These are phyloP conservation scores for Drosophila acutilabella DNA, from an alignment of 2,888 invertebrate genomes.

Conservation along the genomic window DNA sequence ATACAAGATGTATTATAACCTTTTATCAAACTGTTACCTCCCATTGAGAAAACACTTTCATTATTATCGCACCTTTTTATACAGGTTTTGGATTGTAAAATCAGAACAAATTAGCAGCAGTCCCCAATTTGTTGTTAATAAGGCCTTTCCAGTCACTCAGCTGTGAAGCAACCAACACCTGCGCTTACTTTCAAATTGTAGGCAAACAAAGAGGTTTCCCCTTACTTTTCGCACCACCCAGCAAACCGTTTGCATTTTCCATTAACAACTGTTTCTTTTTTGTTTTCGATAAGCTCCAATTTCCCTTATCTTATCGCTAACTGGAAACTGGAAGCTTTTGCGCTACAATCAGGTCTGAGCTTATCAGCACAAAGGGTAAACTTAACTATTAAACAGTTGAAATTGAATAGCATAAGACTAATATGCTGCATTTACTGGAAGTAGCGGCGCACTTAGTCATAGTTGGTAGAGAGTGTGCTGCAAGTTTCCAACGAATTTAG, in stretches of 20 bases:
- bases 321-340: slow-evolving; percentile 46
- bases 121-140: not conserved
- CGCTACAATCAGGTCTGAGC: slow-evolving; percentile 32
- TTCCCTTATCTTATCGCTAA: slow-evolving; percentile 61
- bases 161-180: slow-evolving; percentile 18
- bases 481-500: slow-evolving; percentile 9
- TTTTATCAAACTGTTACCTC: not conserved
- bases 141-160: slow-evolving; percentile 12
- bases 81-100: not conserved
- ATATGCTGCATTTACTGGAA: slow-evolving; percentile 40
- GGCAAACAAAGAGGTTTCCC: slow-evolving; percentile 29
- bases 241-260: slow-evolving; percentile 32
- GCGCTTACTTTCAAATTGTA: slow-evolving; percentile 3
- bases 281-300: slow-evolving; percentile 47
- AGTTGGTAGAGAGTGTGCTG: slow-evolving; percentile 5
- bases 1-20: not conserved
- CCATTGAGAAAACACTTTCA: slow-evolving; percentile 2
- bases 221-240: not conserved
- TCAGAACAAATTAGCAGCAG: slow-evolving; percentile 6
- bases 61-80: not conserved
- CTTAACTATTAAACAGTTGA: not conserved
- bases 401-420: not conserved
- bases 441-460: slow-evolving; percentile 60
- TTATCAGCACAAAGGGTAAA: not conserved
- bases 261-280: slow-evolving; percentile 32